Conservation (phyloP, 2,113 vertebrate species). For the Anguilla rostrata region DNA sequence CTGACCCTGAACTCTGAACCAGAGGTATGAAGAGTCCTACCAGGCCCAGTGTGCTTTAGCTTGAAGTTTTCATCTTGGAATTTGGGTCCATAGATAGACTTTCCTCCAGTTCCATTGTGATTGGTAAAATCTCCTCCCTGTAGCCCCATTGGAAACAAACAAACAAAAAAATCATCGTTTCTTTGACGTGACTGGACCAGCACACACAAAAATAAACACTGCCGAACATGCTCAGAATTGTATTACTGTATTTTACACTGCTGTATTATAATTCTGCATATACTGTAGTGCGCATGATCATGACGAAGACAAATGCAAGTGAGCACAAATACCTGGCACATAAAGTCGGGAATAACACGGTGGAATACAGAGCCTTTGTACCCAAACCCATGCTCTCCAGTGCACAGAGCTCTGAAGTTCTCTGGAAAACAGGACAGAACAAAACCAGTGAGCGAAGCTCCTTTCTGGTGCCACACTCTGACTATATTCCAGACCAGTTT, state of each 20-base stretch:
- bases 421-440: constrained; percentile 63
- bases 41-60: constrained; percentile 84
- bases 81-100: constrained; percentile 90
- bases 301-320: not conserved
- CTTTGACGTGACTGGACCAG: not conserved
- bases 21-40: constrained; percentile 57
- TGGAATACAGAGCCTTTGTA: constrained; percentile 94
- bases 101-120: constrained; percentile 90
- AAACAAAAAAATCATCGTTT: not conserved
- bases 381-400: constrained; percentile 88
- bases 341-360: constrained; percentile 89
- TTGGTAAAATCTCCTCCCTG: constrained; percentile 94
- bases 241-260: no score
- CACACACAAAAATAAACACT: no score
- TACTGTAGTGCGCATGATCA: not conserved
- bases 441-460: not conserved
- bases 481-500: not conserved
- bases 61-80: constrained; percentile 93
- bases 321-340: constrained; percentile 85
- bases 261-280: not conserved
- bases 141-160: constrained; percentile 12
- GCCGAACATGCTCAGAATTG: no score
- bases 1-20: not conserved
- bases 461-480: not conserved
- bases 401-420: constrained; percentile 90